Base-by-base conservation (phyloP, 2,113 vertebrate genomes). In the Urocitellus parryii region DNA sequence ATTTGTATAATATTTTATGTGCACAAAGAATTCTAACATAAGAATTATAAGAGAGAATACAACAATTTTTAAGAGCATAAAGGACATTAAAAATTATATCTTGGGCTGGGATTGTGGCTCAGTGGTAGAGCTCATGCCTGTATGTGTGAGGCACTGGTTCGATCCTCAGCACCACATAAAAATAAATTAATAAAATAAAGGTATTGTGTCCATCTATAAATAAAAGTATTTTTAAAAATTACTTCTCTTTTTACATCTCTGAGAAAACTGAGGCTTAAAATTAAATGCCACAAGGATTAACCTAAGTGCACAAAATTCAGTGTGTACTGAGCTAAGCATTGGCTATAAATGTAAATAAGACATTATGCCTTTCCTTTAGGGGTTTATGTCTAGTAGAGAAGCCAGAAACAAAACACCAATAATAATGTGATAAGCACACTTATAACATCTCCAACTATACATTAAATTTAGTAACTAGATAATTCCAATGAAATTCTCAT, bases 271-370 rank as follows among this genome's bases (percentile, higher is more conserved):
- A 92, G 82, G 14, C 13, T 83, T 27, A 87, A 84, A 22, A 37
- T 90, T 90, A 79, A 94, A 83, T 87, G 39, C n/a, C 63, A 90
- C 22, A 5, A 93, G 81, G n/a, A 78, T 65, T 94, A 95, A 90
- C 48, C 27, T 8, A 79, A 76, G 4, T 74, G 2, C 42, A 96
- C 63, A 81, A 95, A 90, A 86, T 86, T 90, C 42, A 94, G 16
- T 73, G 42, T 18, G 0, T 39, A 87, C 7, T 94, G 63, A 87
- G 42, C 78, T 94, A 92, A 89, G 4, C 1, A 61, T 11, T 76
- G 13, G 24, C 5, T 84, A 96, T 65, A 92, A 92, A 87, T 73
- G 32, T 39, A 90, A 87, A 79, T 82, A 94, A 88, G 24, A 92
- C 48, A 87, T 29, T 12, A 18, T 42, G 27, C 27, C 34, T 86